Evolutionary conservation across 2,888 invertebrate genomes (phyloP), one percentile per base, ranked within the genome.

Genomic region (Adelphocoris suturalis): DNA sequence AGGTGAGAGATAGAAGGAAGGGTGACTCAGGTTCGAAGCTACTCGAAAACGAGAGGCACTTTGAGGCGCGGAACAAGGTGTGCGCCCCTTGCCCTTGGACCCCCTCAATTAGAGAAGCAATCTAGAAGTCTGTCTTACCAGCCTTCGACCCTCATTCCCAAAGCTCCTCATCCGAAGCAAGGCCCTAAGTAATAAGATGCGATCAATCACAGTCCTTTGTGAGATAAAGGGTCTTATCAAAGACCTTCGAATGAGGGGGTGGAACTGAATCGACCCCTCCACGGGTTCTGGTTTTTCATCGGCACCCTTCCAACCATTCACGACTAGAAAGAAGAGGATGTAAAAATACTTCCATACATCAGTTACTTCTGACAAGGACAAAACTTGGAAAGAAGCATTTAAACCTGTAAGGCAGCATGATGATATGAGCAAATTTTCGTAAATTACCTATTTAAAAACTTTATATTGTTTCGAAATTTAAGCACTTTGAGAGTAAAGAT

Each of bases 191-290:
- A 88, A 88, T 88, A 88, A 88, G 88, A 88, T 88, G 88, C 88
- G 78, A 88, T 88, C 88, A 88, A 88, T 88, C 88, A 88, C 48
- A 57, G 78, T 55, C 88, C 78, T 75, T 78, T 88, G 88, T 78
- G 80, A 88, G 88, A 88, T 88, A 88, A 88, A 88, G 88, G 88
- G 68, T 78, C 88, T 78, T 88, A 88, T 88, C 88, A 88, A 88
- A 88, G 88, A 82, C 82, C 82, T 82, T 82, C 46, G 47, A 78
- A 47, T 46, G 82, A 82, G 52, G 55, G 82, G 68, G 23, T 23
- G 68, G 68, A 23, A 23, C 27, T 0, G 82, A 19, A 9, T 23
- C 82, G 55, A 52, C 82, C 82, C 52, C 82, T 52, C 23, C 52
- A 19, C 48, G 14, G 47, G 48, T 55, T 23, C 37, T 19, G 57